These are phyloP conservation scores for Leucoraja erinaceus DNA, from an alignment of 2,113 vertebrate species.

Conservation along the genomic window DNA sequence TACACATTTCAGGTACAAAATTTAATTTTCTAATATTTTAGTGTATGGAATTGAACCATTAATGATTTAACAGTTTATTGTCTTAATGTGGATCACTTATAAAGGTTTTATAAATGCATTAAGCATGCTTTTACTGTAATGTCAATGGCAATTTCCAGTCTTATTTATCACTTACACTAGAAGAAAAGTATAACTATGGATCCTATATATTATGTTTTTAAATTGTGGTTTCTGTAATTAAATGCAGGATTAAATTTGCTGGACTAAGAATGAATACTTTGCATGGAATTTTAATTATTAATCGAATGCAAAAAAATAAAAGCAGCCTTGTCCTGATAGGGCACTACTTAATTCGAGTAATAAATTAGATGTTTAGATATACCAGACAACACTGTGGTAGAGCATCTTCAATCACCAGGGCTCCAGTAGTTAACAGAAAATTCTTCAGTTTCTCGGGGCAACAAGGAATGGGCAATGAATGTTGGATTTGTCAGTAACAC, in stretches of 20 bases:
- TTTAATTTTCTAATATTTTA: constrained; percentile 1
- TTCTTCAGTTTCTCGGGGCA: neutral
- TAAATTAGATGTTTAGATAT: too few species aligned
- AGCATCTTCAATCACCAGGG: neutral
- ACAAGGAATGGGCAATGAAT: neutral
- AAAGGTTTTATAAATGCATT: neutral
- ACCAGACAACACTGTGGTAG: neutral
- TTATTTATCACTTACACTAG: neutral
- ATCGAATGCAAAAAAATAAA: neutral
- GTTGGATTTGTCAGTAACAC: neutral
- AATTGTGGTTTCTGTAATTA: neutral
- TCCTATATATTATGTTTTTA: neutral
- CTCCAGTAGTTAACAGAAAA: neutral
- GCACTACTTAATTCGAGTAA: too few species aligned
- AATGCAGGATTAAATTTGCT: neutral
- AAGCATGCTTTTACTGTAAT: neutral
- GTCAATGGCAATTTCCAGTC: neutral
- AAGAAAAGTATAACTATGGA: neutral
- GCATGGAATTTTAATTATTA: neutral
- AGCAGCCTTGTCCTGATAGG: neutral
- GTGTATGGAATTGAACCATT: neutral
- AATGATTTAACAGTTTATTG: neutral
- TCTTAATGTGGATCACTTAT: neutral
- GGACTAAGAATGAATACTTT: neutral
- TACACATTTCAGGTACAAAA: neutral